Evolutionary conservation across 2,888 invertebrate genomes (phyloP), one percentile per base, ranked within the genome.

Genomic region (Sarcophaga subvicina): DNA sequence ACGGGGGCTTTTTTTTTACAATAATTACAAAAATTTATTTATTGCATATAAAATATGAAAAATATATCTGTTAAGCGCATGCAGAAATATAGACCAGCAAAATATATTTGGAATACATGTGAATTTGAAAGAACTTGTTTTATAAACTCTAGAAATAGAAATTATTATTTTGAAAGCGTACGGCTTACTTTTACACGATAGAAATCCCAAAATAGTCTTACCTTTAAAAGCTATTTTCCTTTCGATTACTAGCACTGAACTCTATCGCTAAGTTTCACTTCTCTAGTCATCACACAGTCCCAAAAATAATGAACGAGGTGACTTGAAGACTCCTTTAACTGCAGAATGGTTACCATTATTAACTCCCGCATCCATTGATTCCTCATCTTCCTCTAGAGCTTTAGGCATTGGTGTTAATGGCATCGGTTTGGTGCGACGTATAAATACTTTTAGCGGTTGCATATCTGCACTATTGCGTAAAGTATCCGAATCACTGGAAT

Each of bases 401-500:
- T 83, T 79, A 4, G 87, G 84, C 70, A 84, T 84, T 14, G 87
- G 87, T 11, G 84, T 87, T 69, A 87, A 72, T 1, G 88, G 72
- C 72, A 86, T 75, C n/a, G 78, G 70, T 49, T 88, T 89, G 37
- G 79, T 22, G 14, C 87, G 89, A n/a, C 89, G 77, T 63, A 89
- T 84, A 71, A 89, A 89, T 17, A 88, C 89, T 67, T 89, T 89
- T 59, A 90, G 70, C 10, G 88, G 88, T 71, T 89, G 88, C 37
- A 78, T 85, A 11, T 86, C 80, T 22, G 20, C 59, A 49, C 71
- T 69, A 20, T 76, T 89, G 63, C 90, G 89, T 22, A 90, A 66
- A 6, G 90, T 90, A 82, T 90, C 90, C 27, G 89, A 89, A 73
- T 89, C 89, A 73, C 87, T 89, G 17, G 89, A 89, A 47, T 81